Base-by-base conservation (phyloP, 2,888 invertebrate genomes). In the Thymelicus sylvestris region DNA sequence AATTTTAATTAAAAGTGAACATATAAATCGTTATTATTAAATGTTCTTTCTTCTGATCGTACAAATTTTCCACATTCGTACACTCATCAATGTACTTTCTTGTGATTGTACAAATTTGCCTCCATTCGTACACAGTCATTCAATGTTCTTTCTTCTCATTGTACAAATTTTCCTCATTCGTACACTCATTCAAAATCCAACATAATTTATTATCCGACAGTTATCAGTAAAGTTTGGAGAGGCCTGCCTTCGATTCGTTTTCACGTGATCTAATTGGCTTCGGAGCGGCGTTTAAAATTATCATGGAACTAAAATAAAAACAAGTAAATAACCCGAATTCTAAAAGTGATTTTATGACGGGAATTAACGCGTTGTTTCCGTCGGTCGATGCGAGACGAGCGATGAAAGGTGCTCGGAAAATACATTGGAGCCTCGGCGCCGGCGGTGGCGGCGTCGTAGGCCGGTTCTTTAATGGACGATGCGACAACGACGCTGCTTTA, bases 301-400 rank as follows among this genome's bases (percentile, higher is more conserved):
- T 91, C 92, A 88, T 89, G 88, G 84, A 89, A 87, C 92, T 90
- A 88, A 92, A 92, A 93, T 92, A 92, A 92, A 93, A 92, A 91
- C 89, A 93, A 92, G 92, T 92, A 93, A 93, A 93, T 92, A 92
- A 92, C 91, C 92, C 89, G 91, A 91, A 92, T 93, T 92, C 93
- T 93, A 92, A 93, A 93, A 91, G 88, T 88, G 93, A 93, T 93
- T 93, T 93, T 93, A 93, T 92, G 93, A 93, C 92, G 92, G 91
- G 93, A 93, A 93, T 93, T 93, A 93, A 93, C 93, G 92, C 89
- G 92, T 93, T 92, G 92, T 93, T 93, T 93, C 93, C 93, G 93
- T 89, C 92, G 91, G 89, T 88, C 87, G 92, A 91, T 91, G 91
- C 87, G 92, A 88, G 92, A 90, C 87, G 90, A 87, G 92, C 90